Evolutionary conservation across 2,797 vertebrate genomes (phyloP).

Genomic region (Anguilla megastoma): DNA sequence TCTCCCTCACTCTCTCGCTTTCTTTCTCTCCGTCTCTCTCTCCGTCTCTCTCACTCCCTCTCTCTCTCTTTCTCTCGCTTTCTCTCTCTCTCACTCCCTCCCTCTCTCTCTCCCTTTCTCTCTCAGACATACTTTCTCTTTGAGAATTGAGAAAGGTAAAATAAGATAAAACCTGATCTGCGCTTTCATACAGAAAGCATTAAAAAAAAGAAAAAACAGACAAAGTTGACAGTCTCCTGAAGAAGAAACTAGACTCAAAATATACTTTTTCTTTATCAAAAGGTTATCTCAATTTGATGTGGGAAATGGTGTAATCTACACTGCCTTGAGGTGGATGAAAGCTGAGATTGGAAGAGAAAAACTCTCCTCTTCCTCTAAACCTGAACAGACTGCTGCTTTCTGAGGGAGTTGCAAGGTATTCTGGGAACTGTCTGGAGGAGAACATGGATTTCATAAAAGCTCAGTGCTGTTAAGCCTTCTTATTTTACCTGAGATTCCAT

Average conservation of each 20-base stretch:
- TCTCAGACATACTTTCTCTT: not conserved
- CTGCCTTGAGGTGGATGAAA: not conserved
- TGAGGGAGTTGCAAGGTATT: not conserved
- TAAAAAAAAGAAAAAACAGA: not conserved
- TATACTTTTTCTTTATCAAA: conserved; percentile 9
- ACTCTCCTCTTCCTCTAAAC: not conserved
- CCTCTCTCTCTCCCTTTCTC: too few species aligned
- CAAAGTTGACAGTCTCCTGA: not conserved
- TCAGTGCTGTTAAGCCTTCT: not conserved
- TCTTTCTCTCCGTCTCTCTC: too few species aligned
- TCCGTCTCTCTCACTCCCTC: too few species aligned
- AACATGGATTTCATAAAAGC: not conserved
- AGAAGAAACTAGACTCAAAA: not conserved
- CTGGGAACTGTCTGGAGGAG: not conserved
- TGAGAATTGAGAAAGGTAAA: not conserved
- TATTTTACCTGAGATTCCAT: not conserved
- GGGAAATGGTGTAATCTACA: conserved; percentile 3
- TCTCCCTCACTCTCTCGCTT: too few species aligned
- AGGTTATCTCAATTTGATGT: not conserved
- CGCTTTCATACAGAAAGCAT: not conserved
- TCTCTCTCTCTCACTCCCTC: not conserved
- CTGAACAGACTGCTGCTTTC: conserved; percentile 3
- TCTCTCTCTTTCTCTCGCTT: too few species aligned
- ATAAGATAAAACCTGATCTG: not conserved
- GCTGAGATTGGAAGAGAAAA: not conserved